Base-by-base conservation (phyloP, 2,888 invertebrate genomes). In the Drosophila heteroneura region DNA sequence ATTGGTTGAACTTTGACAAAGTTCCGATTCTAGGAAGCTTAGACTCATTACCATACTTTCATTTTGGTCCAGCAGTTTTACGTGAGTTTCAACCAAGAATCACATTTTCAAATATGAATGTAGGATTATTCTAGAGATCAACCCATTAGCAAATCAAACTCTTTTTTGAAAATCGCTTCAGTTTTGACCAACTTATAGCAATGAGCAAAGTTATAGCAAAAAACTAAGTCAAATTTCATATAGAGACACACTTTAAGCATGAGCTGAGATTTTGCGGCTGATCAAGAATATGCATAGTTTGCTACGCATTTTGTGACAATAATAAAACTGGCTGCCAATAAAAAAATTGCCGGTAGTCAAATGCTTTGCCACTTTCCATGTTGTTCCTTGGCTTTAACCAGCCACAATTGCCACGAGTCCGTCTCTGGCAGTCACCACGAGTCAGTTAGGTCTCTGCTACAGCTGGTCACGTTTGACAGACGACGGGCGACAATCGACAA, bases 391-490 rank as follows among this genome's bases (percentile, higher is more conserved):
- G 22, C n/a, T 16, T 44, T 44, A 44, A 26, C 44, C 12, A 12
- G 32, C 30, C 22, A 26, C 47, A 16, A 41, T 32, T 4, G n/a
- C 54, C 76, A 66, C 65, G 53, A 41, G 52, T 37, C 37, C 62
- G 35, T 65, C 70, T 33, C 74, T 61, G 41, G 33, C 22, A 7
- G 6, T 14, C 12, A 64, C 16, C 26, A 53, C 28, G 44, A 60
- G 19, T 53, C 44, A 52, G 60, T 47, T 35, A 19, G 44, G 44
- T 14, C 52, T 22, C 54, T 68, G 56, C 61, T 22, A 12, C 10
- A 32, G 51, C 66, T 61, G 70, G 83, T 81, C 81, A 83, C 84
- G 69, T 86, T 83, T 82, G 86, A 81, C 85, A 74, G 56, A 80
- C 56, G 62, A 79, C 62, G 41, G 10, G 81, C 61, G 49, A 79